A percentile compares a stretch with the other conserved stretches of the same genome.
Conservation (phyloP, 2,888 invertebrate species). For the Hesperia comma region DNA sequence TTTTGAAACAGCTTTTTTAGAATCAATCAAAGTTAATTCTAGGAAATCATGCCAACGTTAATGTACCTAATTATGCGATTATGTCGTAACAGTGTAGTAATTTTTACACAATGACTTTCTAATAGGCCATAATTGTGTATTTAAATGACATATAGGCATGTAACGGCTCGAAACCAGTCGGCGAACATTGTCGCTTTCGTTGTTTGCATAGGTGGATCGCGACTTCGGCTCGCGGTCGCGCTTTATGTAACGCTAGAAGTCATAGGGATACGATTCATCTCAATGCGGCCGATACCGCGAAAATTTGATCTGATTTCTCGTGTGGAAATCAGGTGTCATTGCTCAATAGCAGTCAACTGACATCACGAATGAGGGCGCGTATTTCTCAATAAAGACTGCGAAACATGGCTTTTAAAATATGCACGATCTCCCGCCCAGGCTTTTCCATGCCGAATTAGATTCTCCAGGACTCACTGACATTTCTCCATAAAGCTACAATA, state of each 20-base stretch:
- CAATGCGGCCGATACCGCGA: conserved; percentile 56
- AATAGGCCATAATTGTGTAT: conserved; percentile 60
- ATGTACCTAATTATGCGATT: conserved; percentile 17
- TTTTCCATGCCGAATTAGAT: conserved; percentile 37
- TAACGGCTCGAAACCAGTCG: conserved; percentile 53
- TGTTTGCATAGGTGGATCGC: conserved; percentile 56
- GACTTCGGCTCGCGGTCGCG: conserved; percentile 42
- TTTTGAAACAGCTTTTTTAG: no score
- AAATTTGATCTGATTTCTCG: conserved; percentile 69
- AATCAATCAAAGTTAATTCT: no score
- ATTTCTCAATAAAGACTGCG: conserved; percentile 81
- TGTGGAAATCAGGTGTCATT: conserved; percentile 79
- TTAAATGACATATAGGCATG: conserved; percentile 47
- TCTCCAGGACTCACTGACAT: neutral
- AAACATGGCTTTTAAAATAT: conserved; percentile 80
- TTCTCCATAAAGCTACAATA: neutral
- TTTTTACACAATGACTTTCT: conserved; percentile 66
- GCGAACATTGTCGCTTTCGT: conserved; percentile 63
- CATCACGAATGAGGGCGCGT: conserved; percentile 80
- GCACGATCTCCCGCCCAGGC: conserved; percentile 63
- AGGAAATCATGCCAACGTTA: neutral
- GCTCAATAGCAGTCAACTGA: conserved; percentile 71
- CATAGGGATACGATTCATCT: conserved; percentile 48
- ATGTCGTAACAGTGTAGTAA: conserved; percentile 45
- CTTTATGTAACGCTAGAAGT: conserved; percentile 52